Evolutionary conservation across 2,113 vertebrate species (phyloP).

Genomic region (Noctilio leporinus): DNA sequence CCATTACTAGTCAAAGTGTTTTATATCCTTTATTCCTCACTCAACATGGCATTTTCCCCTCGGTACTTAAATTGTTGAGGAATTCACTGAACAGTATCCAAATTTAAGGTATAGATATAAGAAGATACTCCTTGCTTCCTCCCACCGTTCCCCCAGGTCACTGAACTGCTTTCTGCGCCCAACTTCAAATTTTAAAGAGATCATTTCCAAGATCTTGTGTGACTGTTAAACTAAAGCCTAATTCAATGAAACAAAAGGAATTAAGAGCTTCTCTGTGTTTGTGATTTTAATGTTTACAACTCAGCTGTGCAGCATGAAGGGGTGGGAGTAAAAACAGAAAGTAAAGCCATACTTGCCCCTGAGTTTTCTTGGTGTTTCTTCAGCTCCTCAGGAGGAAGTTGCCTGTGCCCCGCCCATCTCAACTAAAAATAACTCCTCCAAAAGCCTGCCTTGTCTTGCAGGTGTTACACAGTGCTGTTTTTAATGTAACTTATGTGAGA

Average conservation of each 20-base stretch:
- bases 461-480: background rate
- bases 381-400: background rate
- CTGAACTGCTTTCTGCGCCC: background rate
- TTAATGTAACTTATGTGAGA: constrained; percentile 2
- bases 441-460: background rate
- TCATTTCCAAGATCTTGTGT: background rate
- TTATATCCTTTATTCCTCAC: background rate
- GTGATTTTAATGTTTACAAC: background rate
- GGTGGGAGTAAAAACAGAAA: background rate
- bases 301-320: background rate
- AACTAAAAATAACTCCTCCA: background rate
- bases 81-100: background rate
- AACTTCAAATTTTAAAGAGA: background rate
- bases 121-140: background rate
- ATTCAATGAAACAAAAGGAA: background rate
- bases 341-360: background rate
- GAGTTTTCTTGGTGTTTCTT: background rate
- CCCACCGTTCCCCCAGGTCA: background rate
- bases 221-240: background rate
- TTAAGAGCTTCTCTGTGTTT: background rate
- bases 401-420: background rate
- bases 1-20: background rate
- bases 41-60: background rate
- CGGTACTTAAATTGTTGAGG: background rate
- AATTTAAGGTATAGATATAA: background rate